Evolutionary conservation across 2,113 vertebrate species (phyloP).

Genomic region (Sinosuthora webbiana): DNA sequence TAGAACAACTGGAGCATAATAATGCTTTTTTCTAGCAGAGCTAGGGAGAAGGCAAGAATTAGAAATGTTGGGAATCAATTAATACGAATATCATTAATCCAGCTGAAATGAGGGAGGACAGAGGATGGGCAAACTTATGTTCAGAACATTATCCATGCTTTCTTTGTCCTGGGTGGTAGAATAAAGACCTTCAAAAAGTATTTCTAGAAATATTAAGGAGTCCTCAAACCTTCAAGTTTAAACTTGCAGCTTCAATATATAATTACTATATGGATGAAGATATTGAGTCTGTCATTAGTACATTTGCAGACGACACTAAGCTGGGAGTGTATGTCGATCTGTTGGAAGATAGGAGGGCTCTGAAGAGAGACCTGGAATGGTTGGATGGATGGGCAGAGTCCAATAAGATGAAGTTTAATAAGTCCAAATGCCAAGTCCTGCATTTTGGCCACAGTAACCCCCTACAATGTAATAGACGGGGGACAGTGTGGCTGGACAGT

Average conservation of each 20-base stretch:
- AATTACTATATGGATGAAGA: neutral
- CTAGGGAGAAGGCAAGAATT: neutral
- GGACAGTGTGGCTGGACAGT: neutral
- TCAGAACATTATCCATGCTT: neutral
- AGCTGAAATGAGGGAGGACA: neutral
- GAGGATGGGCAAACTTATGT: accelerated
- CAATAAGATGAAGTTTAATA: neutral
- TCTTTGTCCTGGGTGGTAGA: neutral
- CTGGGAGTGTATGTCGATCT: accelerated
- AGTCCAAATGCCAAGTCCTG: neutral
- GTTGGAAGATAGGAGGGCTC: neutral
- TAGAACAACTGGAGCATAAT: neutral
- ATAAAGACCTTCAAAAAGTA: neutral
- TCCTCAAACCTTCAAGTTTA: neutral
- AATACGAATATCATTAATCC: neutral
- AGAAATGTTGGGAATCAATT: neutral
- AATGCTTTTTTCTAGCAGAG: neutral
- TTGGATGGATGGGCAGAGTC: neutral
- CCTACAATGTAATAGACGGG: neutral
- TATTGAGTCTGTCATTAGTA: neutral
- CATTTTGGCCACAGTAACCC: neutral
- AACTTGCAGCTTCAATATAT: neutral
- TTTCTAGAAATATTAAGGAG: neutral
- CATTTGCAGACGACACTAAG: neutral
- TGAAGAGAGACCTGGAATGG: neutral